Percentiles rank a stretch among this genome's conserved stretches.
phyloP scores from a whole-genome alignment of 2,113 vertebrate genomes.

The Glaucomys volans region DNA sequence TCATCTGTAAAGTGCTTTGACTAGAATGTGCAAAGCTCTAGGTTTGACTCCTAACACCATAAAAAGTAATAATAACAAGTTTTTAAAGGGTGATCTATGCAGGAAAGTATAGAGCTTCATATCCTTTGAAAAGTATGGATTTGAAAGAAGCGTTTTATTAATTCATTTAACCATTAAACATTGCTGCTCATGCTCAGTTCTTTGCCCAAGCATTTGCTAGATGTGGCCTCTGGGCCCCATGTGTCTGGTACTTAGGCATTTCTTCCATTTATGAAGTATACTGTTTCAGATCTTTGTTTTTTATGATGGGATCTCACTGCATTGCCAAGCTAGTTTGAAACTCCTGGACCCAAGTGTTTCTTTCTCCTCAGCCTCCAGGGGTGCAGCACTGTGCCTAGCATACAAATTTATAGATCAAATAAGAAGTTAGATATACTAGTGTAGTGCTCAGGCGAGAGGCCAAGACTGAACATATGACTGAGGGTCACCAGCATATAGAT shows the following conservation, averaged over 20 bases:
- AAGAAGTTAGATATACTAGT: not conserved
- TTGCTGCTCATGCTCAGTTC: not conserved
- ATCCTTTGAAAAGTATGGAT: not conserved
- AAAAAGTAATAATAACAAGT: no score
- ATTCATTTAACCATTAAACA: not conserved
- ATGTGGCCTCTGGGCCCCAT: not conserved
- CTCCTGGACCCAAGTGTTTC: not conserved
- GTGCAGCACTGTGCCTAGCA: not conserved
- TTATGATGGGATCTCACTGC: not conserved
- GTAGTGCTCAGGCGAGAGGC: constrained; percentile 7
- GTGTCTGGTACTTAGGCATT: not conserved
- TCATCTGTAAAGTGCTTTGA: not conserved
- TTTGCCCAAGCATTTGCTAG: not conserved
- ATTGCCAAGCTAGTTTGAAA: not conserved
- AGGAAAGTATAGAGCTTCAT: not conserved
- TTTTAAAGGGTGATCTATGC: not conserved
- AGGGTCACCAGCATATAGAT: not conserved
- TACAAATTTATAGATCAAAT: not conserved
- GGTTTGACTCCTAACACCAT: not conserved
- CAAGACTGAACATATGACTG: not conserved
- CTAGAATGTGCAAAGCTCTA: not conserved
- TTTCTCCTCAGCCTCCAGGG: not conserved
- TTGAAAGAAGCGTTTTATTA: constrained; percentile 45
- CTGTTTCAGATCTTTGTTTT: not conserved
- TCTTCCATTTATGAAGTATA: not conserved